Percentiles rank a stretch among this genome's conserved stretches.
These are phyloP conservation scores for Lamprotornis superbus DNA, from an alignment of 2,113 vertebrate species.

Conservation along the genomic window DNA sequence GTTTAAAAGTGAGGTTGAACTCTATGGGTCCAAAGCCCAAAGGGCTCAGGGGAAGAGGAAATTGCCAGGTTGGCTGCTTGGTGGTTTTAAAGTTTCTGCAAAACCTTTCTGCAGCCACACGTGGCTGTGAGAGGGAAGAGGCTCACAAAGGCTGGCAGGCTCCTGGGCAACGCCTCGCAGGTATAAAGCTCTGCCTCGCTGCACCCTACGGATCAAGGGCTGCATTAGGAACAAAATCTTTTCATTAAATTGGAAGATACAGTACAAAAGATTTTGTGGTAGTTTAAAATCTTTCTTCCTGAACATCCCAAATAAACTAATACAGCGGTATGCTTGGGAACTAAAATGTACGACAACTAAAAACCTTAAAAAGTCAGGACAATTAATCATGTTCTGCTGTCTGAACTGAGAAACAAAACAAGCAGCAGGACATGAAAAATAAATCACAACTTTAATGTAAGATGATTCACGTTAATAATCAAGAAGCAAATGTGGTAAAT, in stretches of 20 bases:
- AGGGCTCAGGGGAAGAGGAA: not conserved
- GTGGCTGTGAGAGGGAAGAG: not conserved
- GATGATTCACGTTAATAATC: not conserved
- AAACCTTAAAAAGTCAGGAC: not conserved
- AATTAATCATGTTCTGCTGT: not conserved
- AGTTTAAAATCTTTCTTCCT: not conserved
- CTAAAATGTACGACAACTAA: not conserved
- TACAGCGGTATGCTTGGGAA: not conserved
- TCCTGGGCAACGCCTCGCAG: not conserved
- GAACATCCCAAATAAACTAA: not conserved
- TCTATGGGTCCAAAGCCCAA: not conserved
- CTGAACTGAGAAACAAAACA: not conserved
- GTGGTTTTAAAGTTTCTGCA: not conserved
- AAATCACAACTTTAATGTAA: not conserved
- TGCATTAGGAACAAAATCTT: not conserved
- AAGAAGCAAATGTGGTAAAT: not conserved
- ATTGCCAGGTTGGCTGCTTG: not conserved
- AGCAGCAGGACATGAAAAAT: not conserved
- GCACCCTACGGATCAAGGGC: not conserved
- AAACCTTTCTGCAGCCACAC: not conserved
- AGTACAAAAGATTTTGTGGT: not conserved
- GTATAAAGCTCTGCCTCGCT: not conserved
- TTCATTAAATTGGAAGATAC: not conserved
- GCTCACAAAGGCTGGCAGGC: not conserved
- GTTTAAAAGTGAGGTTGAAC: not conserved